Conservation (phyloP, 2,113 vertebrate species). For the Peucedramus taeniatus region DNA sequence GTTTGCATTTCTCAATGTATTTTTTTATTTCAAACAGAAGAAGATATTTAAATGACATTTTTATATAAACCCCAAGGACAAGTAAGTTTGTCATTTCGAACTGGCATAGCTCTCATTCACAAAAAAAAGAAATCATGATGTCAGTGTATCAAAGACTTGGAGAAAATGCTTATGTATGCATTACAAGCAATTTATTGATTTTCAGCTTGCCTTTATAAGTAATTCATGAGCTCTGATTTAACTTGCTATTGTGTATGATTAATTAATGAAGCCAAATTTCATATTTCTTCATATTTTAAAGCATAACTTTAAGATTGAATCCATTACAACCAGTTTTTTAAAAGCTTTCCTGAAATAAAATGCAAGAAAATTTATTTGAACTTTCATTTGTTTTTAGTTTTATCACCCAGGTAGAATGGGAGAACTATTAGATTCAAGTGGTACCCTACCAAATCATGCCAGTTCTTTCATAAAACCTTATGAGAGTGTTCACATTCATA, state of each 20-base stretch:
- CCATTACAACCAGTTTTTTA: not conserved
- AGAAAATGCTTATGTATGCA: not conserved
- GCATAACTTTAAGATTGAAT: not conserved
- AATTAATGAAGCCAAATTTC: not conserved
- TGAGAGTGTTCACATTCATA: not conserved
- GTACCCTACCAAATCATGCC: not conserved
- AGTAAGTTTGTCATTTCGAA: not conserved
- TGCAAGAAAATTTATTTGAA: not conserved
- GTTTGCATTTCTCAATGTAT: not conserved
- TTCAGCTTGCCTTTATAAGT: not conserved
- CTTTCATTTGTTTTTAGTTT: not conserved
- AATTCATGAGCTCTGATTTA: slow-evolving; percentile 10
- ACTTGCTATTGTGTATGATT: not conserved
- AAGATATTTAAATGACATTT: not conserved
- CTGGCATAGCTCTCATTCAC: not conserved
- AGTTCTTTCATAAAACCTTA: not conserved
- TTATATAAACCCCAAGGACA: not conserved
- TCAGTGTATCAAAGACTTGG: not conserved
- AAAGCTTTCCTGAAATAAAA: not conserved
- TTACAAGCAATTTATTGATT: not conserved
- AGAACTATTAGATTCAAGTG: not conserved
- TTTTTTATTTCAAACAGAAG: not conserved
- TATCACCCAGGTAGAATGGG: not conserved
- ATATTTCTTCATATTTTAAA: not conserved
- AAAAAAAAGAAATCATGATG: not conserved